These are phyloP conservation scores for Drosophila lutescens DNA, from an alignment of 2,888 invertebrate species.

Conservation along the genomic window DNA sequence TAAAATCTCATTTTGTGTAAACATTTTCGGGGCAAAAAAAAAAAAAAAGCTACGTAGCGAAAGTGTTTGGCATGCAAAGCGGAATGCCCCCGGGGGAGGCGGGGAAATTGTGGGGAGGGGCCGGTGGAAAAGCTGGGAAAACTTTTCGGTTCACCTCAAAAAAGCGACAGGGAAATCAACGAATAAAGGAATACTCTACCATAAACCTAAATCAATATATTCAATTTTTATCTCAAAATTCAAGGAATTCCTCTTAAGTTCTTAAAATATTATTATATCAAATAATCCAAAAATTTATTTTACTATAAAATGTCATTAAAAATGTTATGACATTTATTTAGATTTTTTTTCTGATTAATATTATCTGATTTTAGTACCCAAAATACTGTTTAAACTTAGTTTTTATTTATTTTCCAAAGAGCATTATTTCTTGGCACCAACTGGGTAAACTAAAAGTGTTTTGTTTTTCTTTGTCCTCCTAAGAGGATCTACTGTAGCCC, in stretches of 20 bases:
- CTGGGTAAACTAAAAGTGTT: neutral
- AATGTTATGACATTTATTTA: too few relatives aligned
- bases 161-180: neutral
- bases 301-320: too few relatives aligned
- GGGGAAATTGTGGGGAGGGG: neutral
- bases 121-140: neutral
- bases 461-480: neutral
- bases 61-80: conserved; percentile 34
- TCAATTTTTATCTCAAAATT: too few relatives aligned
- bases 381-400: too few relatives aligned
- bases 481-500: conserved; percentile 8
- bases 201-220: too few relatives aligned
- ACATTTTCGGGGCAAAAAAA: conserved; percentile 33
- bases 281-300: too few relatives aligned
- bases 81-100: conserved; percentile 8
- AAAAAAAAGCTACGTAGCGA: conserved; percentile 13
- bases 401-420: neutral
- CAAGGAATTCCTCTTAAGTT: too few relatives aligned
- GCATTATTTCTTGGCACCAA: neutral
- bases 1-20: conserved; percentile 45
- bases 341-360: too few relatives aligned
- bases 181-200: neutral
- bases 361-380: too few relatives aligned
- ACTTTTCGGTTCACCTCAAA: conserved; percentile 22
- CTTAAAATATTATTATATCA: too few relatives aligned